Percentiles rank a stretch among this genome's conserved stretches.
Evolutionary conservation across 2,888 invertebrate species (phyloP).

Genomic region (Lochmaea capreae): DNA sequence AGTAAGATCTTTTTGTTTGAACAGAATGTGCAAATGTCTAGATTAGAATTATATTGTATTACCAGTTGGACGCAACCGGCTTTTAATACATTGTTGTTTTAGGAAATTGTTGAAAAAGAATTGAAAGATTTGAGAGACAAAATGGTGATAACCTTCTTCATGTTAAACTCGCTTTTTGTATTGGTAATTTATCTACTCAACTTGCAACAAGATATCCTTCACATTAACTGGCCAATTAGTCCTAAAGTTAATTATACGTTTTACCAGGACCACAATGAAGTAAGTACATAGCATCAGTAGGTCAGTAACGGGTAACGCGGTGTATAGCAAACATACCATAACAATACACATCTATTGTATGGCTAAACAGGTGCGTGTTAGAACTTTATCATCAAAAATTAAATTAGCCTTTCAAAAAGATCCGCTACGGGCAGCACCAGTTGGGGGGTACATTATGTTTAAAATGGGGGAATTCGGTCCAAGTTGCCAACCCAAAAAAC

Average conservation of each 20-base stretch:
- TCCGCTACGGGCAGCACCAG: too few relatives aligned
- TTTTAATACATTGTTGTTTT: constrained; percentile 46
- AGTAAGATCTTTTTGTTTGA: constrained; percentile 59
- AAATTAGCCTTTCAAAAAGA: too few relatives aligned
- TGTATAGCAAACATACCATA: too few relatives aligned
- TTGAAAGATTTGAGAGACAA: constrained; percentile 75
- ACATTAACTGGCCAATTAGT: constrained; percentile 77
- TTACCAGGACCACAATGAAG: constrained; percentile 55
- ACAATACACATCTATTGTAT: too few relatives aligned
- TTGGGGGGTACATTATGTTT: too few relatives aligned
- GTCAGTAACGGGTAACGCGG: too few relatives aligned
- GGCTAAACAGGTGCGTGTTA: too few relatives aligned
- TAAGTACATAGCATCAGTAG: constrained; percentile 39
- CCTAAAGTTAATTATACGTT: constrained; percentile 66
- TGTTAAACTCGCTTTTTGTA: constrained; percentile 82
- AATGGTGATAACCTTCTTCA: constrained; percentile 77
- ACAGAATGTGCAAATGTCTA: background rate
- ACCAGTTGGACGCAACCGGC: too few relatives aligned
- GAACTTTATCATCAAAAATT: too few relatives aligned
- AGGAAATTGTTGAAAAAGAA: constrained; percentile 64
- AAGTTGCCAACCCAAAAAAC: too few relatives aligned
- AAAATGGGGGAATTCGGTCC: too few relatives aligned
- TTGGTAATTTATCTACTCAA: constrained; percentile 80
- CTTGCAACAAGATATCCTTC: constrained; percentile 76
- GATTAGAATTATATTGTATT: too few relatives aligned